Evolutionary conservation across 2,797 vertebrate genomes (phyloP).

Genomic region (Echiichthys vipera): DNA sequence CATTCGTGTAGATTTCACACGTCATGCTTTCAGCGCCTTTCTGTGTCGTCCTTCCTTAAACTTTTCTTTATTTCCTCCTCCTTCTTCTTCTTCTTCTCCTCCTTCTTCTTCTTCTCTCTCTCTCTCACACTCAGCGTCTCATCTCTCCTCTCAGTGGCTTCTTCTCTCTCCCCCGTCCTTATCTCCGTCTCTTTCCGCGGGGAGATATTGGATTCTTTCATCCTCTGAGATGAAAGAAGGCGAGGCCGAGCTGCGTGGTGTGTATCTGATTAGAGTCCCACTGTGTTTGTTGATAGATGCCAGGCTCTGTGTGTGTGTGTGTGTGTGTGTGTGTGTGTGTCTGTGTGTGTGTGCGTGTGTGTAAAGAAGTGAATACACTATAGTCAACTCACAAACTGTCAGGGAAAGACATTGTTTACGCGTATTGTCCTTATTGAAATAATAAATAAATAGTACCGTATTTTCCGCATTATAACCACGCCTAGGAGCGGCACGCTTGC

Average conservation of each 20-base stretch:
- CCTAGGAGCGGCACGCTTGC: too few species aligned
- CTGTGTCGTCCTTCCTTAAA: neutral
- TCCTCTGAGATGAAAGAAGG: conserved; percentile 37
- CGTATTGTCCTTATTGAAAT: too few species aligned
- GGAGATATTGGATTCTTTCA: conserved; percentile 26
- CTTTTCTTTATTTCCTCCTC: neutral
- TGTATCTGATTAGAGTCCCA: conserved; percentile 38
- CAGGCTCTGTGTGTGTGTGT: neutral
- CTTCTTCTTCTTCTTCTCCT: too few species aligned
- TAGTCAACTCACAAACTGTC: too few species aligned
- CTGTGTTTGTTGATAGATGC: conserved; percentile 35
- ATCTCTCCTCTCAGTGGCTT: neutral
- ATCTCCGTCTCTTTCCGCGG: neutral
- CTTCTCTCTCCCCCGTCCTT: neutral
- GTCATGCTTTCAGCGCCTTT: too few species aligned
- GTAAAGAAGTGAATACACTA: too few species aligned
- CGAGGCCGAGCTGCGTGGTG: conserved; percentile 9
- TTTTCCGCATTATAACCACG: too few species aligned
- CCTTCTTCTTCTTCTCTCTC: neutral
- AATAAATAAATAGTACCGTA: too few species aligned
- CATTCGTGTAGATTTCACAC: too few species aligned
- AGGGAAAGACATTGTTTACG: too few species aligned
- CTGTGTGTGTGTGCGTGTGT: neutral
- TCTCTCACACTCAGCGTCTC: neutral
- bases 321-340: conserved; percentile 13